A percentile compares a stretch with the other conserved stretches of the same genome.
Conservation (phyloP, 2,797 vertebrate species). For the Pangasius djambal region DNA sequence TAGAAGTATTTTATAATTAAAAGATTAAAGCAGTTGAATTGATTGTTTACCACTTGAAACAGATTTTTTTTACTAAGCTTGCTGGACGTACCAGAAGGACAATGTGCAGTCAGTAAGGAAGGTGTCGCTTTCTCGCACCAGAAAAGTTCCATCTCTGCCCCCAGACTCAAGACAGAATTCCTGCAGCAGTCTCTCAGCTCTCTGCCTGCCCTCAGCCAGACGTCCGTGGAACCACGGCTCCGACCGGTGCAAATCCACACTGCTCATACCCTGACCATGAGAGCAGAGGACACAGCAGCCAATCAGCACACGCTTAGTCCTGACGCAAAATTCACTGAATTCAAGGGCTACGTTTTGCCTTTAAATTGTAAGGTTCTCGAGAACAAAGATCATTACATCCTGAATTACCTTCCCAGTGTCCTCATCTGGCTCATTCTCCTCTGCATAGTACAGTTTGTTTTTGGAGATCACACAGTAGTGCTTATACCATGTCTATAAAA, state of each 20-base stretch:
- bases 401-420: constrained; percentile 73
- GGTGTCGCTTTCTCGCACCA: constrained; percentile 90
- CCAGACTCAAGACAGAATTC: constrained; percentile 87
- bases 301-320: background rate
- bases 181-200: constrained; percentile 86
- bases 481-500: constrained; percentile 86
- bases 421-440: constrained; percentile 84
- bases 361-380: background rate
- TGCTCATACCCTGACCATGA: constrained; percentile 41
- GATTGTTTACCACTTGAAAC: background rate
- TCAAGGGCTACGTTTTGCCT: background rate
- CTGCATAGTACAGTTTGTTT: constrained; percentile 91
- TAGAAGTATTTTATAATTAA: background rate
- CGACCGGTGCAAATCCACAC: constrained; percentile 79
- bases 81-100: constrained; percentile 87
- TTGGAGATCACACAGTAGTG: constrained; percentile 92
- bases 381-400: background rate
- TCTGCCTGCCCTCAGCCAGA: constrained; percentile 83
- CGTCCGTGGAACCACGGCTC: constrained; percentile 94
- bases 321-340: background rate
- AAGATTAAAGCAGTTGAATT: background rate
- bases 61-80: background rate
- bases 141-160: constrained; percentile 88
- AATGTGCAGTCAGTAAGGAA: constrained; percentile 84
- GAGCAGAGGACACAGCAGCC: background rate